Percentiles rank a stretch among this genome's conserved stretches.
phyloP scores from a whole-genome alignment of 2,113 vertebrate species.

The Oreochromis niloticus region DNA sequence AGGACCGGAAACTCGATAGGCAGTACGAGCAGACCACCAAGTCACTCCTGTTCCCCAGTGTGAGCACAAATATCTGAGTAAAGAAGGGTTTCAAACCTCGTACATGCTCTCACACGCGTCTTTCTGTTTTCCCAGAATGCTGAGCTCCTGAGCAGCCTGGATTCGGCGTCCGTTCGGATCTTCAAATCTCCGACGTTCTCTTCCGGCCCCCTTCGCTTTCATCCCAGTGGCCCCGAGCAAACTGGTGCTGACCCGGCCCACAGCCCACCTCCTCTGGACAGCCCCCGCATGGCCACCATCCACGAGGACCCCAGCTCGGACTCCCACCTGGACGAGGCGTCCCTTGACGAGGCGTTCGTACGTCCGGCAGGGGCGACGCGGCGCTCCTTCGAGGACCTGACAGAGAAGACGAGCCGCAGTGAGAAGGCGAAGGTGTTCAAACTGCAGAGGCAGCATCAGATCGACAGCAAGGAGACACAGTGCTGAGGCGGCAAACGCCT shows the following conservation, averaged over 20 bases:
- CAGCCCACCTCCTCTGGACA: constrained; percentile 56
- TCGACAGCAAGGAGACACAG: constrained; percentile 90
- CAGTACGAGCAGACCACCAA: constrained; percentile 86
- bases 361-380: constrained; percentile 51
- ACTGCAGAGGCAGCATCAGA: constrained; percentile 77
- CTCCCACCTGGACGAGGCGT: constrained; percentile 78
- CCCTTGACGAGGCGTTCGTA: constrained; percentile 83
- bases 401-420: constrained; percentile 67
- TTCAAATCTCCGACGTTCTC: constrained; percentile 76
- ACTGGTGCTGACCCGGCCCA: neutral
- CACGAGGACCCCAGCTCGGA: constrained; percentile 87
- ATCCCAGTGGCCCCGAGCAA: constrained; percentile 52
- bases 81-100: neutral
- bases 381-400: constrained; percentile 94
- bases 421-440: constrained; percentile 72
- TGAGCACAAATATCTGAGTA: constrained; percentile 65
- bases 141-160: constrained; percentile 91
- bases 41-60: constrained; percentile 87
- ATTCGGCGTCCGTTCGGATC: constrained; percentile 85
- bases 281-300: constrained; percentile 90
- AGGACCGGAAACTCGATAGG: constrained; percentile 93
- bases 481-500: constrained; percentile 70
- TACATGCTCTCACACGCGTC: neutral
- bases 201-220: constrained; percentile 61
- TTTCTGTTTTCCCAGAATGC: constrained; percentile 75